Base-by-base conservation (phyloP, 2,888 invertebrate genomes). In the Abrostola tripartita region DNA sequence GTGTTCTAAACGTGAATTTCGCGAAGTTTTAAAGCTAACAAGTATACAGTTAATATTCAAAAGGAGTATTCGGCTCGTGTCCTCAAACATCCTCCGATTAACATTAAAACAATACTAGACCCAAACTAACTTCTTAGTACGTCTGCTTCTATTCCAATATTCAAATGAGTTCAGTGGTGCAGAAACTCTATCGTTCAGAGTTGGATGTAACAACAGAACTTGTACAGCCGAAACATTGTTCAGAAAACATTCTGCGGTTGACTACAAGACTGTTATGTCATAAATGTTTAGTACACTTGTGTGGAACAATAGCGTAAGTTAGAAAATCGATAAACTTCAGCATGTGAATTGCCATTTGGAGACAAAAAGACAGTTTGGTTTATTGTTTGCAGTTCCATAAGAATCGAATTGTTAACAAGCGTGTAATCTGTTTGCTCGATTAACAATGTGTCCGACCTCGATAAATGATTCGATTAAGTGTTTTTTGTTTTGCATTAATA, bases 131-230 rank as follows among this genome's bases (percentile, higher is more conserved):
- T 88, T 88, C 79, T 76, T 73, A 75, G 78, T 75, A 67, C 71
- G 72, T 67, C 75, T 82, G 83, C 84, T 86, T 85, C 88, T 84
- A 86, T 86, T 87, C 82, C 81, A 84, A 88, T 89, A 92, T 91
- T 90, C 88, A 90, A 90, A 91, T 90, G 84, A 88, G 89, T 84
- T 85, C 83, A 84, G 79, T 83, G 78, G 84, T 71, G 83, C 83
- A 79, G 84, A 87, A 88, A 86, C 85, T 87, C 76, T 68, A 83
- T 78, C 82, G 81, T 86, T 86, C 82, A 83, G 75, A 75, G 59
- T 65, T 66, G 35, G 60, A 56, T 69, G 35, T 57, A 56, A 60
- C 50, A 41, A 55, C 62, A 52, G 62, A 73, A 77, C 65, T 76
- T 73, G 59, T 71, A 72, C 73, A 69, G 56, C 61, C 56, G 65